Base-by-base conservation (phyloP, 2,797 vertebrate species). In the Propithecus perrieri region DNA sequence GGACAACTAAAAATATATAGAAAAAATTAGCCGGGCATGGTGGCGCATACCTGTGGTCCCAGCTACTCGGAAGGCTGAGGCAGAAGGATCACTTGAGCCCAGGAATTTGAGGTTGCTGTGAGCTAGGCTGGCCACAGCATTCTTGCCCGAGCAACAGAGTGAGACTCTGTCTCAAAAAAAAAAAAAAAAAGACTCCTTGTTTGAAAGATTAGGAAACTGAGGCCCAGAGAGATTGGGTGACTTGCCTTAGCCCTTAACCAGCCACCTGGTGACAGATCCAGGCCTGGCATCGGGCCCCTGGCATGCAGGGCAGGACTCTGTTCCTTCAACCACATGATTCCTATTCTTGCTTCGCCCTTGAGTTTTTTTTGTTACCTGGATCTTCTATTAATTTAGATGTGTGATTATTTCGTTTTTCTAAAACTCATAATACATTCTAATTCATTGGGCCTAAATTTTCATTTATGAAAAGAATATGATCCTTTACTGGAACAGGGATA, bases 141-240 rank as follows among this genome's bases (percentile, higher is more conserved):
- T 41, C 41, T 41, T 41, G 41, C 41, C 41, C 41, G 6, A 41
- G 41, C 41, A 41, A 41, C 41, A 41, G 41, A 41, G 41, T 6
- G 41, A 41, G 4, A 41, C 38, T 38, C 41, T 41, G 41, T 41
- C 41, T 41, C 41, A 41, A 41, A 41, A 38, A 38, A 41, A 41
- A 41, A 41, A 41, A 41, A 41, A 41, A 41, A 41, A 41, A 41
- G 71, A 74, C 35, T 65, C 30, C 7, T 46, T 46, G 20, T 84
- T 59, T 74, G 53, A 94, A 65, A 95, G 71, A 59, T 79, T 38
- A 93, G 80, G 89, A 93, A 87, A 38, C 38, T 26, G 75, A 61
- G 53, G 10, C 14, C 55, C 26, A 59, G 48, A 57, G 28, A 24
- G 13, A 61, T 22, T 26, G 6, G 22, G 43, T 61, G 65, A 46